phyloP scores from a whole-genome alignment of 2,888 invertebrate species.

The Macropis europaea region DNA sequence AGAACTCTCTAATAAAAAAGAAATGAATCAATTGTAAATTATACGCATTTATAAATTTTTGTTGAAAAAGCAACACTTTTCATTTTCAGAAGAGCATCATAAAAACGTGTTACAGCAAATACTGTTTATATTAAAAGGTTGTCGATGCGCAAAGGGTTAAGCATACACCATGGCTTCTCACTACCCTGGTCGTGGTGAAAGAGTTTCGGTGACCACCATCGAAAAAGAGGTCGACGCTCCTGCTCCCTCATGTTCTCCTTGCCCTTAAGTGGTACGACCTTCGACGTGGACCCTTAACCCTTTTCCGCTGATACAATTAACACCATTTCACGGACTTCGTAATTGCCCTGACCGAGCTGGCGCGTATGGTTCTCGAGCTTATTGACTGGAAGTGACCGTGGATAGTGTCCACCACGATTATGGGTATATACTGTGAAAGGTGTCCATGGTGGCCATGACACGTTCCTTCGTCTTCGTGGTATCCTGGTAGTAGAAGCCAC shows the following conservation, averaged over 20 bases:
- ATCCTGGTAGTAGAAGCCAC: slow-evolving; percentile 56
- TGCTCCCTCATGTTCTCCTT: slow-evolving; percentile 62
- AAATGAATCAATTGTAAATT: no score
- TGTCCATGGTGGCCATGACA: slow-evolving; percentile 31
- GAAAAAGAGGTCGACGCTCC: slow-evolving; percentile 27
- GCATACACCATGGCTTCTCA: no score
- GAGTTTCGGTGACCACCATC: slow-evolving; percentile 43
- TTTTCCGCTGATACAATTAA: slow-evolving; percentile 47
- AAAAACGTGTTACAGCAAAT: no score
- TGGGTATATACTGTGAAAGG: background rate
- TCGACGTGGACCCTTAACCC: slow-evolving; percentile 68
- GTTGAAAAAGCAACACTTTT: no score
- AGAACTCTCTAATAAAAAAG: no score
- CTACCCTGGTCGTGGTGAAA: slow-evolving; percentile 50
- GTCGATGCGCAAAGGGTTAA: no score
- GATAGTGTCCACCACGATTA: background rate
- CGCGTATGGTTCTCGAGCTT: background rate
- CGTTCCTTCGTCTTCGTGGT: slow-evolving; percentile 29
- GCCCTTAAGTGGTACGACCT: slow-evolving; percentile 68
- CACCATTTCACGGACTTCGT: slow-evolving; percentile 2
- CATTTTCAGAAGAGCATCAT: no score
- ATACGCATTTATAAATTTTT: no score
- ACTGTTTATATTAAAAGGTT: no score
- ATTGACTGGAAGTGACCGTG: background rate
- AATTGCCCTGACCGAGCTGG: slow-evolving; percentile 19